A percentile compares a stretch with the other conserved stretches of the same genome.
Evolutionary conservation across 2,113 vertebrate species (phyloP).

Genomic region (Nansenia antarctica): DNA sequence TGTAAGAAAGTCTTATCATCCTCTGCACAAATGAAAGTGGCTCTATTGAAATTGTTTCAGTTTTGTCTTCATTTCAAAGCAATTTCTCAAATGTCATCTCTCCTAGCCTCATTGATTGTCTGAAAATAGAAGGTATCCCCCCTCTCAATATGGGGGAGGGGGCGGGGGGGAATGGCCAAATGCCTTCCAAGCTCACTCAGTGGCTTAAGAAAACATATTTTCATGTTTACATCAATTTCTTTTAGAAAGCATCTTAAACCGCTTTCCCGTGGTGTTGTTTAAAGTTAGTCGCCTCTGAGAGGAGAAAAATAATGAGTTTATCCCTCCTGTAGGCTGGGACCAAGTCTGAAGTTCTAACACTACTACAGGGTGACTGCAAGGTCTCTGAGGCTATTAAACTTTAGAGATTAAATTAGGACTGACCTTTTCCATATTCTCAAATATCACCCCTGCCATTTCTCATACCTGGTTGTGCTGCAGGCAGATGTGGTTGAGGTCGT

Average conservation of each 20-base stretch:
- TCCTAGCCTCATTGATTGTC: not conserved
- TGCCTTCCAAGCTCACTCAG: no score
- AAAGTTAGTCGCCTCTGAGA: slow-evolving; percentile 13
- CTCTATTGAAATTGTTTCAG: not conserved
- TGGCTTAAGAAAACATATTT: no score
- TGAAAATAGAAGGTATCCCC: no score
- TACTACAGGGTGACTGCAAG: slow-evolving; percentile 43
- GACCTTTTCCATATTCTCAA: slow-evolving; percentile 59
- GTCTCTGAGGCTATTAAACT: slow-evolving; percentile 52
- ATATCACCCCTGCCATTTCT: accelerated
- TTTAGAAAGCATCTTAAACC: no score
- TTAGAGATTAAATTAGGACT: slow-evolving; percentile 59
- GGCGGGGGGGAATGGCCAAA: no score
- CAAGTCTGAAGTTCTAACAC: slow-evolving; percentile 19
- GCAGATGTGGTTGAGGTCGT: slow-evolving; percentile 36
- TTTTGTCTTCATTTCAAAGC: not conserved
- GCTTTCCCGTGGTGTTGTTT: slow-evolving; percentile 40
- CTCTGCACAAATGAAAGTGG: not conserved
- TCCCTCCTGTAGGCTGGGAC: slow-evolving; percentile 30
- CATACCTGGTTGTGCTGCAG: slow-evolving; percentile 46
- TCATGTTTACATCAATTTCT: no score
- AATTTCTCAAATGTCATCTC: not conserved
- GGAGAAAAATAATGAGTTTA: slow-evolving; percentile 41
- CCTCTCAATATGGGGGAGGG: no score
- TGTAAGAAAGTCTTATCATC: no score